These are phyloP conservation scores for Synanthedon vespiformis DNA, from an alignment of 2,888 invertebrate genomes.

Conservation along the genomic window DNA sequence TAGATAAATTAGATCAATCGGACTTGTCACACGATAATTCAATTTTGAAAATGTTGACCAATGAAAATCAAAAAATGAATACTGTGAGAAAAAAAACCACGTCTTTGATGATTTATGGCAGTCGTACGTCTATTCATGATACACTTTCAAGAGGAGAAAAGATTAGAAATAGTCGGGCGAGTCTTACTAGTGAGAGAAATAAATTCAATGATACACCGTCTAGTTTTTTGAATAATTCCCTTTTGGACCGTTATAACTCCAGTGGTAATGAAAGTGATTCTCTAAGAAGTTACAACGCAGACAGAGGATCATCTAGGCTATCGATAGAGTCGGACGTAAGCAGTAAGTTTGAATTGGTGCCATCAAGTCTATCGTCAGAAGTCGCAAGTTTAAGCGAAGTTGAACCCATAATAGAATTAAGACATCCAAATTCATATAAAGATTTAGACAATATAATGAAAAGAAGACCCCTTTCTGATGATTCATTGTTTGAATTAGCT, in stretches of 20 bases:
- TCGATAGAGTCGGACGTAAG: conserved; percentile 62
- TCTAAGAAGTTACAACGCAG: conserved; percentile 54
- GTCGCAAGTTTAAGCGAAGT: conserved; percentile 50
- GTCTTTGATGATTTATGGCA: conserved; percentile 65
- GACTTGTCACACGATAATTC: conserved; percentile 60
- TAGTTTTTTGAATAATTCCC: conserved; percentile 33
- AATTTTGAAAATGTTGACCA: conserved; percentile 59
- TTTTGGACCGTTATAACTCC: conserved; percentile 44
- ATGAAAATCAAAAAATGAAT: conserved; percentile 56
- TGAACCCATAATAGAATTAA: conserved; percentile 67
- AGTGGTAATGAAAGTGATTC: conserved; percentile 58
- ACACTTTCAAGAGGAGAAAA: conserved; percentile 64
- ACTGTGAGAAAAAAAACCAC: conserved; percentile 59
- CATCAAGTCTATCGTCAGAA: conserved; percentile 55
- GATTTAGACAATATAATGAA: conserved; percentile 74
- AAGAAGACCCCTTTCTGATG: conserved; percentile 80
- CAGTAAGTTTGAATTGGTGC: conserved; percentile 58
- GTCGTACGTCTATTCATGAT: conserved; percentile 62
- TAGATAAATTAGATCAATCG: conserved; percentile 65
- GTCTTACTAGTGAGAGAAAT: conserved; percentile 44
- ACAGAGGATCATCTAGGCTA: conserved; percentile 55
- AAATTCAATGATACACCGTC: conserved; percentile 30
- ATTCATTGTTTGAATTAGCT: conserved; percentile 77
- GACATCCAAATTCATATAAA: conserved; percentile 50
- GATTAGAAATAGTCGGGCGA: conserved; percentile 57